phyloP scores from a whole-genome alignment of 2,888 invertebrate genomes.

The Cataglyphis cursor region DNA sequence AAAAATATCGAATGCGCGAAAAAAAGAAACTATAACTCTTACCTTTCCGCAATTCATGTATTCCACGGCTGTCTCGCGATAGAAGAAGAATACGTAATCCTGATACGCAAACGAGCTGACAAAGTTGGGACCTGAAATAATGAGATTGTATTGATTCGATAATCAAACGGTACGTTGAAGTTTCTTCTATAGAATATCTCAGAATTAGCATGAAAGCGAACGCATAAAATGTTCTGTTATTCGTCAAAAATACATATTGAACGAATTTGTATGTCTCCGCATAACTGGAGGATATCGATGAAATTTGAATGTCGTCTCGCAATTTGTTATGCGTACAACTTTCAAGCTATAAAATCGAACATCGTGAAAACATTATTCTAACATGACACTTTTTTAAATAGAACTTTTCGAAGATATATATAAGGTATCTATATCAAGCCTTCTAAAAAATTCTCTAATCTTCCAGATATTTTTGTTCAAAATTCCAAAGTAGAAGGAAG shows the following conservation, averaged over 20 bases:
- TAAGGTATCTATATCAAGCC: too few relatives aligned
- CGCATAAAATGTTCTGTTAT: not conserved
- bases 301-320: not conserved
- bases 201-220: slow-evolving; percentile 2
- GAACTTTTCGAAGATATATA: too few relatives aligned
- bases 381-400: too few relatives aligned
- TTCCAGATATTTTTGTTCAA: too few relatives aligned
- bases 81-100: slow-evolving; percentile 96
- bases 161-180: not conserved
- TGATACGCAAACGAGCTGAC: slow-evolving; percentile 95
- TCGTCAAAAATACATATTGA: not conserved
- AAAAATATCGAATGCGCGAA: not conserved
- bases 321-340: not conserved
- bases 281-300: not conserved
- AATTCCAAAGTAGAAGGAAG: too few relatives aligned
- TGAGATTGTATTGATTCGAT: slow-evolving; percentile 17
- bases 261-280: not conserved
- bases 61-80: slow-evolving; percentile 96
- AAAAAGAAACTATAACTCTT: slow-evolving; percentile 70
- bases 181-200: not conserved
- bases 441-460: too few relatives aligned
- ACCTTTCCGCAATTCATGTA: slow-evolving; percentile 97
- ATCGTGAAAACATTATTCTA: not conserved
- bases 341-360: not conserved
- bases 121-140: slow-evolving; percentile 93